These are phyloP conservation scores for Ophioninae sp. DNA, from an alignment of 2,888 invertebrate species.

Conservation along the genomic window DNA sequence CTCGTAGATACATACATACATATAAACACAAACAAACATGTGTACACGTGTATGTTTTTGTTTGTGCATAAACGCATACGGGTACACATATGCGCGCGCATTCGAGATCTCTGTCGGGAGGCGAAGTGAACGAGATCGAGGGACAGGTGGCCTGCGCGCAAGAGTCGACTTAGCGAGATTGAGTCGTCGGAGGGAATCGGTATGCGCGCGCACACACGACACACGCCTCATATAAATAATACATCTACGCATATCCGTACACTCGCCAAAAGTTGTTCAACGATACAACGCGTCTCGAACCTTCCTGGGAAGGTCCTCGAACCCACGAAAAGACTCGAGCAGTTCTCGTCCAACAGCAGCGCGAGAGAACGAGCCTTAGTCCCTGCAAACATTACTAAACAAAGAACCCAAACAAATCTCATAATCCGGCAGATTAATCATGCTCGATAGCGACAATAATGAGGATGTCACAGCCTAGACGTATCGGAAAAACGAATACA, in stretches of 20 bases:
- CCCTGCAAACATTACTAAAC: conserved; percentile 54
- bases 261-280: conserved; percentile 36
- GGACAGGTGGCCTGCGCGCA: conserved; percentile 65
- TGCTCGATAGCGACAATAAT: not conserved
- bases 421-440: not conserved
- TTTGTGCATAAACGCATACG: not conserved
- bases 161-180: conserved; percentile 50
- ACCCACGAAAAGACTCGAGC: conserved; percentile 27
- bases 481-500: not conserved
- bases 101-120: not conserved
- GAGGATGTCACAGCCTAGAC: no score
- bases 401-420: conserved; percentile 7
- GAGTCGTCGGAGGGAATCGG: conserved; percentile 48
- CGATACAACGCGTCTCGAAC: conserved; percentile 39
- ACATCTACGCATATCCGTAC: not conserved
- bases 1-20: no score
- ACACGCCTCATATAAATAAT: not conserved
- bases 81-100: not conserved
- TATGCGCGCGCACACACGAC: not conserved
- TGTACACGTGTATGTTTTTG: not conserved
- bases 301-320: conserved; percentile 34
- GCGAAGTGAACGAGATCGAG: conserved; percentile 41
- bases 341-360: conserved; percentile 39
- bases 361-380: conserved; percentile 36
- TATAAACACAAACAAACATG: not conserved